Evolutionary conservation across 2,113 vertebrate species (phyloP).

Genomic region (Serilophus lunatus): DNA sequence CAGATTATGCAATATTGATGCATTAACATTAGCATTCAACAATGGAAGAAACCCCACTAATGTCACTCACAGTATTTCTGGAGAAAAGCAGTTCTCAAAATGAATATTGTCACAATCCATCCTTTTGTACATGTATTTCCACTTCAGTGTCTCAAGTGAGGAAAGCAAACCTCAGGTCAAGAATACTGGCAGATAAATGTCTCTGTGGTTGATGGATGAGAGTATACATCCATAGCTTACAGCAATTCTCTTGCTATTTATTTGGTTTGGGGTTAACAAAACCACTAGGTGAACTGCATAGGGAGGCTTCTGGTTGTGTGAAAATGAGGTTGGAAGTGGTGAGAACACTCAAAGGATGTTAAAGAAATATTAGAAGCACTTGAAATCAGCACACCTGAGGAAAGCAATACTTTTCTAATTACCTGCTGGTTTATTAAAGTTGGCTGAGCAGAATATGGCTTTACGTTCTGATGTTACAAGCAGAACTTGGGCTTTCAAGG

Average conservation of each 20-base stretch:
- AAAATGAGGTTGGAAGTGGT: constrained; percentile 1
- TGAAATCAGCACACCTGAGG: not conserved
- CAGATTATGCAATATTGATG: not conserved
- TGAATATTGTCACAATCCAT: not conserved
- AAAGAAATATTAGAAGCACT: not conserved
- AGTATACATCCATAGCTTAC: not conserved
- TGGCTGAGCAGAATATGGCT: not conserved
- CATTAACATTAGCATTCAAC: not conserved
- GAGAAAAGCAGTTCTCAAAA: not conserved
- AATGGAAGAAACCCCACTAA: not conserved
- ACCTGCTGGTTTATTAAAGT: not conserved
- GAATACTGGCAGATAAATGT: not conserved
- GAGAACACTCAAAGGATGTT: not conserved
- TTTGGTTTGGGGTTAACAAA: not conserved
- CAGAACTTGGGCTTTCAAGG: not conserved
- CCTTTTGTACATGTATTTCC: not conserved
- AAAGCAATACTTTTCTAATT: constrained; percentile 5
- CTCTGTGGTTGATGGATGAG: not conserved
- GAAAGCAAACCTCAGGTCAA: not conserved
- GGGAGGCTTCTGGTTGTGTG: not conserved
- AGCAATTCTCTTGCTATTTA: not conserved
- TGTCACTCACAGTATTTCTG: not conserved
- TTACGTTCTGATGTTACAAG: not conserved
- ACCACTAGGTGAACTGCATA: not conserved
- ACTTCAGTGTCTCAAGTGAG: not conserved